Base-by-base conservation (phyloP, 30 jellyfish, hydroid and myxozoan genomes). In the Nemopilema nomurai region DNA sequence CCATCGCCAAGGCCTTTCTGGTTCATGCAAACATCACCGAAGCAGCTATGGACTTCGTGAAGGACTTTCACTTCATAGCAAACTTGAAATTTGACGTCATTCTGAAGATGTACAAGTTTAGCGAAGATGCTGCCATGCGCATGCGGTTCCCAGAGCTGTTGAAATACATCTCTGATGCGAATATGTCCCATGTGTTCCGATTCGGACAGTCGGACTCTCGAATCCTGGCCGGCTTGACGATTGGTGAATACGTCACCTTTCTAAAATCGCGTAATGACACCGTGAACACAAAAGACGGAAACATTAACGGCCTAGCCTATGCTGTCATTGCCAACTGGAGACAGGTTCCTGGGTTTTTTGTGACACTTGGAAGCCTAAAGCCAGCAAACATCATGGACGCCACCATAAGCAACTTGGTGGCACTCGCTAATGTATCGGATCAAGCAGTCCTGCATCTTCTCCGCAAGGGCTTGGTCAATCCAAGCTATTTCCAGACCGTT, bases 301-400 rank as follows among this genome's bases (percentile, higher is more conserved):
- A 80, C 13, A 13, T 79, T 0, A 67, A 30, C 79, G 13, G 65
- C 7, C 74, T 64, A 1, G 28, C 68, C 0, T 25, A n/a, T 1
- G 27, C 72, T 19, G 28, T 67, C 19, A 25, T 66, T 65, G 64
- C 29, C 30, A 64, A 79, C 25, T 79, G 72, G 1, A 41, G 50
- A 25, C 0, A 29, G 18, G 89, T 63, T 1, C 73, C 89, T 19
- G 81, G 73, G 25, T 79, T 79, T 29, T 79, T 79, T 26, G 71
- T 0, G 18, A 24, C 24, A 6, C 49, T 79, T 57, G 65, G 50
- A 19, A 49, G 8, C 4, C 29, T 79, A 50, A 53, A 16, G 3
- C 27, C 20, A 19, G 69, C 51, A 41, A 79, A 28, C 52, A 49
- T 79, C 6, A 79, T 79, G 89, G 79, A 67, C 23, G 20, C 72